Conservation (phyloP, 30 jellyfish, hydroid and myxozoan genomes). For the Catostylus mosaicus region DNA sequence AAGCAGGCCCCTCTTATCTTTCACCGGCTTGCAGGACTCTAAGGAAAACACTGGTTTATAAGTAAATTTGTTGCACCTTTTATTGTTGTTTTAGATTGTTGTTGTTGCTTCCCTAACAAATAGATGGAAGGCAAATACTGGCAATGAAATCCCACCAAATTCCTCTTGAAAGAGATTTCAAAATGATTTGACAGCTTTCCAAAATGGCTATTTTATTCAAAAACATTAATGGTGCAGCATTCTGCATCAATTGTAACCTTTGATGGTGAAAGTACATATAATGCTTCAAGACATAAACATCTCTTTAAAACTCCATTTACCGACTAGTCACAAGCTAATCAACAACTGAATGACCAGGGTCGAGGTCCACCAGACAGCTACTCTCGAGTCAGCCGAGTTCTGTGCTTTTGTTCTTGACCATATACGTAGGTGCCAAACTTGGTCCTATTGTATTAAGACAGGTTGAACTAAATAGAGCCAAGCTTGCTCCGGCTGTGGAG, state of each 20-base stretch:
- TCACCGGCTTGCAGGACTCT: no score
- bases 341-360: constrained; percentile 19
- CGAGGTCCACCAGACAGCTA: constrained; percentile 18
- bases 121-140: constrained; percentile 21
- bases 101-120: no score
- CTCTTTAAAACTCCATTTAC: constrained; percentile 13
- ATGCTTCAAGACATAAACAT: constrained; percentile 13
- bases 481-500: constrained; percentile 55
- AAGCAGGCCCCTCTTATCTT: no score
- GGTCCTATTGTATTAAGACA: not conserved
- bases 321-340: constrained; percentile 7
- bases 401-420: constrained; percentile 19
- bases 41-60: no score
- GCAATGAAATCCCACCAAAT: constrained; percentile 15
- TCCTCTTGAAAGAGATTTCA: constrained; percentile 38
- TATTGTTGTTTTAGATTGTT: no score
- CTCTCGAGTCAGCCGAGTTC: not conserved
- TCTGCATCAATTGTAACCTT: constrained; percentile 35
- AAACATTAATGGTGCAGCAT: constrained; percentile 53
- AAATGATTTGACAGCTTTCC: constrained; percentile 20
- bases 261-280: constrained; percentile 7
- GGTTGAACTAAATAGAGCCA: constrained; percentile 32
- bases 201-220: constrained; percentile 67
- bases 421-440: not conserved
- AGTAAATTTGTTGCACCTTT: no score